Evolutionary conservation across 2,888 invertebrate genomes (phyloP), one percentile per base, ranked within the genome.

Genomic region (Spodoptera exigua): DNA sequence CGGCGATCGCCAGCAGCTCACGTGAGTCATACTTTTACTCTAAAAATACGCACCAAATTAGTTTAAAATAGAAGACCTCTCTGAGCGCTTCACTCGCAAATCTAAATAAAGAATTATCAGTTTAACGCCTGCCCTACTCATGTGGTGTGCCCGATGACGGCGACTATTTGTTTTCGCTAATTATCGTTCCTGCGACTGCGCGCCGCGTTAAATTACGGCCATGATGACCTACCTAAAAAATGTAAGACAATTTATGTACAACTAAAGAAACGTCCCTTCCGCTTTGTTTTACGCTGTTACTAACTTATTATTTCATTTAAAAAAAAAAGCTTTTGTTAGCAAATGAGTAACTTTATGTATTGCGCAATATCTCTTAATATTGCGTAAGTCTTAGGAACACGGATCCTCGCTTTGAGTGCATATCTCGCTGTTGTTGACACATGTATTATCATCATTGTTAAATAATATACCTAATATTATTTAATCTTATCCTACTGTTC

Each of bases 151-250:
- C 46, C 52, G 55, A 79, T 82, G 78, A 69, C 64, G 60, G 67
- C 63, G 62, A 70, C 52, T 71, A 64, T 76, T 76, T 72, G 64
- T 66, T 76, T 70, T 70, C 66, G 58, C 59, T 67, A 67, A 66
- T 74, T 69, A 74, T 66, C 60, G 52, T 66, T 51, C 43, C 52
- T 48, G 61, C 48, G 59, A 52, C 11, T 34, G 37, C 51, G 55
- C 60, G 56, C 37, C 51, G 55, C 60, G 56, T 68, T 61, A 67
- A 69, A 54, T 60, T 68, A 64, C 71, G 61, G 41, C 59, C 55
- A 88, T 88, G 89, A 80, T 89, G 83, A 86, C 84, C 75, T 87
- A 88, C 82, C 78, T 89, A 55, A 88, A 83, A 86, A 86, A 87
- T 74, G 89, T 88, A 85, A 87, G 88, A 82, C 13, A 57, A 57